A percentile compares a stretch with the other conserved stretches of the same genome.
These are phyloP conservation scores for Laupala kohalensis DNA, from an alignment of 1,140 invertebrate species.

Conservation along the genomic window DNA sequence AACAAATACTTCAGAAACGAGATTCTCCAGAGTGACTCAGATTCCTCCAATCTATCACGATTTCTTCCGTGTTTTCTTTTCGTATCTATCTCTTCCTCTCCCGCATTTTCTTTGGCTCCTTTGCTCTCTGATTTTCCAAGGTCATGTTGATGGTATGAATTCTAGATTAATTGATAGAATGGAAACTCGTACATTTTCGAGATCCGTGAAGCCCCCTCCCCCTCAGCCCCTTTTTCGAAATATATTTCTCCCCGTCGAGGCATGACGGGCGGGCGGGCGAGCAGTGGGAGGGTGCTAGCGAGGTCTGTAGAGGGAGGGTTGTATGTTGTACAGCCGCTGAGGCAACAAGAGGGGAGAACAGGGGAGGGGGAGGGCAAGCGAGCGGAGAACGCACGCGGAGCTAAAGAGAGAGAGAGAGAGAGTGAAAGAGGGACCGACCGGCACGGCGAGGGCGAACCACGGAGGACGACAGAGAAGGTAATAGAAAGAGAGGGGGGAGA, in stretches of 20 bases:
- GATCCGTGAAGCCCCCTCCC: neutral
- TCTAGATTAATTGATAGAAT: neutral
- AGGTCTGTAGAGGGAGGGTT: neutral
- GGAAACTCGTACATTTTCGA: neutral
- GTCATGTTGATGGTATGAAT: no score
- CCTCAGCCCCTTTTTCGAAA: no score
- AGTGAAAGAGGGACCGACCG: neutral
- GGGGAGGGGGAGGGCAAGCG: neutral
- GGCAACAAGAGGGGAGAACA: neutral
- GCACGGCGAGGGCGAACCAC: no score
- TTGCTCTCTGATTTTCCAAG: no score
- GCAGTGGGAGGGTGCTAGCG: neutral
- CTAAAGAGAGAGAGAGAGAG: neutral
- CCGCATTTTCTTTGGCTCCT: no score
- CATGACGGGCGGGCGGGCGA: neutral
- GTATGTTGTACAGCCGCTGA: neutral
- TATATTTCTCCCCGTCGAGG: neutral
- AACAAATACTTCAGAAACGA: no score
- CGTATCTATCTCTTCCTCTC: no score
- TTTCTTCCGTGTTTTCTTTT: no score
- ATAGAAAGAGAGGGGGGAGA: constrained; percentile 2
- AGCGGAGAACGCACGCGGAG: neutral
- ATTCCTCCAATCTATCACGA: no score
- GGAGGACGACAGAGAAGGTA: neutral
- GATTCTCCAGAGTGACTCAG: no score